Base-by-base conservation (phyloP, 2,113 vertebrate genomes). In the Coracopsis vasa region DNA sequence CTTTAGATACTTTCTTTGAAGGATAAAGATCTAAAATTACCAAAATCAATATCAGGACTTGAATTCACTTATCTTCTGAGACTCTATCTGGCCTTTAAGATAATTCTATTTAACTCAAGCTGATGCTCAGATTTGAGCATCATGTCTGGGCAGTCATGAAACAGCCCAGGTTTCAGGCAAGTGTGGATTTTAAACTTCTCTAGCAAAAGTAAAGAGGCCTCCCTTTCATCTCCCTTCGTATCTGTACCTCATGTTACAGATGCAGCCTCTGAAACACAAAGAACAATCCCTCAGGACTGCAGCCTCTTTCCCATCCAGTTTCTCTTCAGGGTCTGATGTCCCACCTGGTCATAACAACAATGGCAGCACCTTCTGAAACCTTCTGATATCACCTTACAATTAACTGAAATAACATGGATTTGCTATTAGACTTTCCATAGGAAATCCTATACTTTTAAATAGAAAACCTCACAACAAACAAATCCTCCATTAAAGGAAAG, bases 391-490 rank as follows among this genome's bases (percentile, higher is more conserved):
- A 41, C 33, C 41, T 61, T 61, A 75, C 28, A 53, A 61, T 70
- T 25, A 71, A 44, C 6, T 54, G 42, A 84, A 95, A 84, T 54
- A 47, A 50, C 3, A 16, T 67, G 42, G 20, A 45, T 75, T 86
- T 88, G 31, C 80, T 73, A 31, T 27, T 71, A 80, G 45, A n/a
- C 18, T 75, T 64, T 45, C 33, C 13, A 79, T 6, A 62, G 28
- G 15, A 75, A 94, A 88, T 4, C 14, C 7, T 6, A 9, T 35
- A 9, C 3, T 69, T 91, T 41, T 20, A n/a, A n/a, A n/a, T n/a
- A n/a, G n/a, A 50, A 31, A 2, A 3, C 0, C 0, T 1, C 37
- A 60, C 41, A 65, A 8, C 3, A 33, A 62, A 87, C 37, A 80
- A 69, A 84, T 13, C 47, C 35, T 78, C 13, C 29, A 45, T 37